A percentile compares a stretch with the other conserved stretches of the same genome.
Conservation (phyloP, 2,888 invertebrate species). For the Lepetodrilus schrolli region DNA sequence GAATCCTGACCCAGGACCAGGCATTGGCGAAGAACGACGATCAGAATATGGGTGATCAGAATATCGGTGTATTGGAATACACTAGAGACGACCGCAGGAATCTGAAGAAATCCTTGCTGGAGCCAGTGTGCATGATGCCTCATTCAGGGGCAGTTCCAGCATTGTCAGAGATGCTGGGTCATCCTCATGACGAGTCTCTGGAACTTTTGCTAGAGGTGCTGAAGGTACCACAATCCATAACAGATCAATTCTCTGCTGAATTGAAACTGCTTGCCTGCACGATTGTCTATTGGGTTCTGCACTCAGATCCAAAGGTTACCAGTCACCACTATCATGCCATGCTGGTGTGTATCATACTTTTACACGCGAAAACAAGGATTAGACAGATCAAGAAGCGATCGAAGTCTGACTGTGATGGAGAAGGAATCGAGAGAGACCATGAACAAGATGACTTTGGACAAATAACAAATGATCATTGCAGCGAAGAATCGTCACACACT, state of each 20-base stretch:
- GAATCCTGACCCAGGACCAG: slow-evolving; percentile 59
- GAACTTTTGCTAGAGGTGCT: slow-evolving; percentile 29
- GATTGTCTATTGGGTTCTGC: slow-evolving; percentile 37
- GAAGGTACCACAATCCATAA: slow-evolving; percentile 6
- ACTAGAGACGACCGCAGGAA: slow-evolving; percentile 45
- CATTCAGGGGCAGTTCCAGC: slow-evolving; percentile 42
- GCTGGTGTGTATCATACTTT: slow-evolving; percentile 44
- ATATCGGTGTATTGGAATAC: slow-evolving; percentile 12
- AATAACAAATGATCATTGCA: too few relatives aligned
- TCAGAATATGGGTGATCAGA: background rate
- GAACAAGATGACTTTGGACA: too few relatives aligned
- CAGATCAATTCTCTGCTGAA: slow-evolving; percentile 28
- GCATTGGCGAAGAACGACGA: background rate
- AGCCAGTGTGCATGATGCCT: slow-evolving; percentile 39
- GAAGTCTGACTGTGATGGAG: background rate
- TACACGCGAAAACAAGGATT: slow-evolving; percentile 23
- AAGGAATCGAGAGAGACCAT: slow-evolving; percentile 36
- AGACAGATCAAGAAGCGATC: background rate
- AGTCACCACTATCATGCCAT: slow-evolving; percentile 41
- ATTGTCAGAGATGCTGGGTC: slow-evolving; percentile 34
- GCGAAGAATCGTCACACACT: background rate
- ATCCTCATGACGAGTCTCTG: slow-evolving; percentile 30
- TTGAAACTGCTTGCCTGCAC: slow-evolving; percentile 36
- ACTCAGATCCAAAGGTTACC: slow-evolving; percentile 35
- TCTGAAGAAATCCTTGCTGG: slow-evolving; percentile 52